Conservation (phyloP, 2,113 vertebrate species). For the Hiodon tergisus region DNA sequence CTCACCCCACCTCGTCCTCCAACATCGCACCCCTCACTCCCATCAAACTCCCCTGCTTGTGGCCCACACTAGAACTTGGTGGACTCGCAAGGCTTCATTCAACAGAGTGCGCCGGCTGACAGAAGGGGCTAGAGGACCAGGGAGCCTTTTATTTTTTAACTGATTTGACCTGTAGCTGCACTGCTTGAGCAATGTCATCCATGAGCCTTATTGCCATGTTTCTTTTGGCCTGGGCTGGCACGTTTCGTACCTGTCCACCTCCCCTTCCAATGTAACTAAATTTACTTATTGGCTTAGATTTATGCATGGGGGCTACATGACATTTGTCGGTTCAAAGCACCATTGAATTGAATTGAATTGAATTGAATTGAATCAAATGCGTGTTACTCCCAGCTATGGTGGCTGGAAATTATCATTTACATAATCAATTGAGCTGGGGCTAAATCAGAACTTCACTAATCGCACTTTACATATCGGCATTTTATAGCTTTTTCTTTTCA, state of each 20-base stretch:
- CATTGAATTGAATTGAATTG: too few species aligned
- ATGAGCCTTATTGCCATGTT: not conserved
- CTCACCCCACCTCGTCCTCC: conserved; percentile 12
- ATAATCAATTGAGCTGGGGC: not conserved
- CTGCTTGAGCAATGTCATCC: conserved; percentile 1
- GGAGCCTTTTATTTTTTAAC: not conserved
- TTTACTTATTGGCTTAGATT: conserved; percentile 12
- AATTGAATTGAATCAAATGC: too few species aligned
- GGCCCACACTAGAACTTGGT: not conserved
- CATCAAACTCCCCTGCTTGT: not conserved
- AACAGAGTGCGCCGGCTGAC: too few species aligned
- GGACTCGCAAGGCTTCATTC: too few species aligned
- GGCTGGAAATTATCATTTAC: conserved; percentile 3
- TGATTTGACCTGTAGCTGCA: not conserved
- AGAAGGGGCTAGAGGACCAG: not conserved
- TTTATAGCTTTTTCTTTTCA: too few species aligned
- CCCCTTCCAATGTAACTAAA: not conserved
- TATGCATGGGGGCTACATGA: too few species aligned
- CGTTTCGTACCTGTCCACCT: not conserved
- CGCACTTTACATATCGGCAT: too few species aligned
- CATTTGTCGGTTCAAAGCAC: too few species aligned
- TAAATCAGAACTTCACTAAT: too few species aligned
- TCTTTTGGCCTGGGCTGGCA: not conserved
- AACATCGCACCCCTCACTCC: not conserved
- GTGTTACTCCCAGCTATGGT: not conserved